Conservation (phyloP, 2,113 vertebrate genomes). For the Lampris megalopsis region DNA sequence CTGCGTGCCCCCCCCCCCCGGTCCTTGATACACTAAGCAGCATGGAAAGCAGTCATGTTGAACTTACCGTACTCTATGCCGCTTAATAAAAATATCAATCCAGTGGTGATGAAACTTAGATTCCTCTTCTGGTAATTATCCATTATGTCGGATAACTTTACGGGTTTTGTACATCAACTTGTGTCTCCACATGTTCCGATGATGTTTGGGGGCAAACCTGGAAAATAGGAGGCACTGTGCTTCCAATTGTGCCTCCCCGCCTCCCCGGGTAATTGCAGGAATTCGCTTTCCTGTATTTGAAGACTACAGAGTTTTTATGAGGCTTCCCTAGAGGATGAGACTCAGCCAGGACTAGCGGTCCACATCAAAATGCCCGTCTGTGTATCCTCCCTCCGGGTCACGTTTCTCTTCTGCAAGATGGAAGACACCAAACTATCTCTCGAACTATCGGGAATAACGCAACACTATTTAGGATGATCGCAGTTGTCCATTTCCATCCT, state of each 20-base stretch:
- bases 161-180: conserved; percentile 32
- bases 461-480: not conserved
- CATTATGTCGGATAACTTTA: conserved; percentile 59
- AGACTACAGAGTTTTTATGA: not conserved
- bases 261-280: conserved; percentile 41
- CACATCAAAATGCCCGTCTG: not conserved
- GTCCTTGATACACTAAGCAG: conserved; percentile 35
- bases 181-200: conserved; percentile 34
- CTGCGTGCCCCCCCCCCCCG: not conserved
- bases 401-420: not conserved
- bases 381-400: not conserved
- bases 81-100: conserved; percentile 84
- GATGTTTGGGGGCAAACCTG: conserved; percentile 36
- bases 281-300: conserved; percentile 27
- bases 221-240: conserved; percentile 66
- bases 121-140: conserved; percentile 79
- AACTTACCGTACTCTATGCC: conserved; percentile 88
- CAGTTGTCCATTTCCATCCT: conserved; percentile 21
- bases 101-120: conserved; percentile 82
- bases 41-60: conserved; percentile 24
- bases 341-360: not conserved
- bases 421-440: not conserved
- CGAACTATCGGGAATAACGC: not conserved
- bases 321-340: not conserved
- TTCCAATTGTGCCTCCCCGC: conserved; percentile 67